phyloP scores from a whole-genome alignment of 1,140 invertebrate genomes.

The Parapsyche elsis region DNA sequence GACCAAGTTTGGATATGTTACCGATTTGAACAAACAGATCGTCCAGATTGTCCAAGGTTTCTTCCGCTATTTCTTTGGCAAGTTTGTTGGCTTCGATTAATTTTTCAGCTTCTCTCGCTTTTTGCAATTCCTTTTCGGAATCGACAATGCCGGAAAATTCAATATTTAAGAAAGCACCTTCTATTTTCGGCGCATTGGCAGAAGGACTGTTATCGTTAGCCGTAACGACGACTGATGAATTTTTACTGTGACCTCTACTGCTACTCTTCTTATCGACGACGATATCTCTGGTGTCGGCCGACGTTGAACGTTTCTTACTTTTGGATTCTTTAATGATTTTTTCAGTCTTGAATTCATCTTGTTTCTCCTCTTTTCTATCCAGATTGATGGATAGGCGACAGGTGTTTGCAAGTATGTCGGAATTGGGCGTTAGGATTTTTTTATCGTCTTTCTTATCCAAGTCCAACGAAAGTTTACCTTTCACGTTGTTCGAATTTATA shows the following conservation, averaged over 20 bases:
- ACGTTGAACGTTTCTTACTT: constrained; percentile 54
- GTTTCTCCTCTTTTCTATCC: constrained; percentile 50
- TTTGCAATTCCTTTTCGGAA: constrained; percentile 60
- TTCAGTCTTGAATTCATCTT: constrained; percentile 40
- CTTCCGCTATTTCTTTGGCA: constrained; percentile 63
- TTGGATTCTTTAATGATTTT: constrained; percentile 48
- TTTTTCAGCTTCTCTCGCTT: constrained; percentile 49
- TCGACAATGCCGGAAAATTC: constrained; percentile 69
- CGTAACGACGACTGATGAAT: constrained; percentile 54
- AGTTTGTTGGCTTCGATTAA: constrained; percentile 59
- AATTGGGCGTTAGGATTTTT: constrained; percentile 42
- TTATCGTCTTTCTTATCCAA: constrained; percentile 49
- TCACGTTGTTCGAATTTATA: constrained; percentile 19
- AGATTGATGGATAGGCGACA: constrained; percentile 53
- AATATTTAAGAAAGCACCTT: constrained; percentile 67
- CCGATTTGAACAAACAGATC: constrained; percentile 66
- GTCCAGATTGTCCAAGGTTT: constrained; percentile 60
- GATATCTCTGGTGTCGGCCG: constrained; percentile 53
- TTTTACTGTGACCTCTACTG: constrained; percentile 54
- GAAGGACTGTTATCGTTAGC: constrained; percentile 58
- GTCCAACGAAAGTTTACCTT: constrained; percentile 50
- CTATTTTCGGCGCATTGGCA: constrained; percentile 64
- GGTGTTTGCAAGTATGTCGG: constrained; percentile 49
- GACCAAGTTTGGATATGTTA: constrained; percentile 53
- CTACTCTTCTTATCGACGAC: constrained; percentile 52